A percentile compares a stretch with the other conserved stretches of the same genome.
These are phyloP conservation scores for Scaptodrosophila latifasciaeformis DNA, from an alignment of 2,888 invertebrate genomes.

Conservation along the genomic window DNA sequence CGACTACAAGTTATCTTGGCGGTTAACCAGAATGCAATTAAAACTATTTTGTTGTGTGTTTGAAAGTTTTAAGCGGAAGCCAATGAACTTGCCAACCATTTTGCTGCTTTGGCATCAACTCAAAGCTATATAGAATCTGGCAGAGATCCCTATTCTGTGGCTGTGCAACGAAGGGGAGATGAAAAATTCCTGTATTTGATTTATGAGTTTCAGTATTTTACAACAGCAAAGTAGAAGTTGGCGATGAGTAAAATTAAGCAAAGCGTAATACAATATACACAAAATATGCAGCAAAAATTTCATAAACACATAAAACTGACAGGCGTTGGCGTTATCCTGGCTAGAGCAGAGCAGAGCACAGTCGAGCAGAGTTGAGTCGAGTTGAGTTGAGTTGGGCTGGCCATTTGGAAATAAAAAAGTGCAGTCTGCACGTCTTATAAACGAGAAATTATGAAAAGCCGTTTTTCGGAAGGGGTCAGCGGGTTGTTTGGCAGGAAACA, in stretches of 20 bases:
- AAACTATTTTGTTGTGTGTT: slow-evolving; percentile 41
- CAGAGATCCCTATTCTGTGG: slow-evolving; percentile 1
- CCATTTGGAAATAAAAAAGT: slow-evolving; percentile 26
- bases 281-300: slow-evolving; percentile 65
- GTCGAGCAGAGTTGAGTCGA: neutral
- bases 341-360: neutral
- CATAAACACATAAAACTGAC: slow-evolving; percentile 67
- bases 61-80: slow-evolving; percentile 22
- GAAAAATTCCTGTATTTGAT: slow-evolving; percentile 57
- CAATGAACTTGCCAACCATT: slow-evolving; percentile 50
- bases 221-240: slow-evolving; percentile 26
- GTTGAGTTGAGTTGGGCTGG: neutral
- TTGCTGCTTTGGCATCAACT: neutral
- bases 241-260: slow-evolving; percentile 49
- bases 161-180: neutral
- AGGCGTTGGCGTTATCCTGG: slow-evolving; percentile 7
- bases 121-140: slow-evolving; percentile 5
- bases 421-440: slow-evolving; percentile 60
- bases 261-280: slow-evolving; percentile 57
- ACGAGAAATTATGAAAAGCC: slow-evolving; percentile 65
- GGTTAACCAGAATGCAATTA: slow-evolving; percentile 54
- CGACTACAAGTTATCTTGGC: slow-evolving; percentile 34
- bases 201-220: slow-evolving; percentile 53
- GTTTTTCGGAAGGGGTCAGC: slow-evolving; percentile 11
- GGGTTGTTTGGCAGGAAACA: neutral